Conservation (phyloP, 2,888 invertebrate species). For the Acleris laterana region DNA sequence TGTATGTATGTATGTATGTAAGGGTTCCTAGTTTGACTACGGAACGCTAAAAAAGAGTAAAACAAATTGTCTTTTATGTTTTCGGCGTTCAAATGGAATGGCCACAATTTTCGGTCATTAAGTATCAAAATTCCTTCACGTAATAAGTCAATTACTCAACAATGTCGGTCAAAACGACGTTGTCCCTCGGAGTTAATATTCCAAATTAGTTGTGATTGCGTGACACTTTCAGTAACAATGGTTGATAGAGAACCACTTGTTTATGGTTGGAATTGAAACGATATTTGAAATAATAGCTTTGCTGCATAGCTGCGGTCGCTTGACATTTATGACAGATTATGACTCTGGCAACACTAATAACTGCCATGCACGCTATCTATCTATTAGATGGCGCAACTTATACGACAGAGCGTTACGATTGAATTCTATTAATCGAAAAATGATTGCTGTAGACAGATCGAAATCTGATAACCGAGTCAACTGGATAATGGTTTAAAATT, state of each 20-base stretch:
- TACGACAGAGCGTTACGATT: conserved; percentile 64
- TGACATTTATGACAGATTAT: conserved; percentile 82
- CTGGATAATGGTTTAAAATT: conserved; percentile 50
- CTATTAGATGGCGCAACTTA: conserved; percentile 73
- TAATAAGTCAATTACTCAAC: conserved; percentile 55
- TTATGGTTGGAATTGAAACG: conserved; percentile 67
- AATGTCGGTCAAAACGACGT: conserved; percentile 50
- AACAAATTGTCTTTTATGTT: conserved; percentile 20
- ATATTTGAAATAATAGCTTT: conserved; percentile 69
- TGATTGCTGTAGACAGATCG: conserved; percentile 59
- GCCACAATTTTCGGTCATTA: conserved; percentile 47
- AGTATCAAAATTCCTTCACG: conserved; percentile 44
- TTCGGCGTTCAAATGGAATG: conserved; percentile 41
- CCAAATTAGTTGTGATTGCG: conserved; percentile 64
- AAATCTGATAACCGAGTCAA: conserved; percentile 50
- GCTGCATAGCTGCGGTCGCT: conserved; percentile 62
- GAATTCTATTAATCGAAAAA: conserved; percentile 72
- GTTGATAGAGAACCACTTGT: conserved; percentile 67
- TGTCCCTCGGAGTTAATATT: conserved; percentile 51
- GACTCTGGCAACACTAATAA: conserved; percentile 73
- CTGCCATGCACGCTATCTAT: conserved; percentile 74
- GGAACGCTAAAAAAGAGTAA: conserved; percentile 3
- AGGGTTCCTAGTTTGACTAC: no score
- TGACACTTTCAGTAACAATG: conserved; percentile 68
- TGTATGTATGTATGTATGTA: no score